These are phyloP conservation scores for Crocuta crocuta DNA, from an alignment of 2,113 vertebrate species.

Conservation along the genomic window DNA sequence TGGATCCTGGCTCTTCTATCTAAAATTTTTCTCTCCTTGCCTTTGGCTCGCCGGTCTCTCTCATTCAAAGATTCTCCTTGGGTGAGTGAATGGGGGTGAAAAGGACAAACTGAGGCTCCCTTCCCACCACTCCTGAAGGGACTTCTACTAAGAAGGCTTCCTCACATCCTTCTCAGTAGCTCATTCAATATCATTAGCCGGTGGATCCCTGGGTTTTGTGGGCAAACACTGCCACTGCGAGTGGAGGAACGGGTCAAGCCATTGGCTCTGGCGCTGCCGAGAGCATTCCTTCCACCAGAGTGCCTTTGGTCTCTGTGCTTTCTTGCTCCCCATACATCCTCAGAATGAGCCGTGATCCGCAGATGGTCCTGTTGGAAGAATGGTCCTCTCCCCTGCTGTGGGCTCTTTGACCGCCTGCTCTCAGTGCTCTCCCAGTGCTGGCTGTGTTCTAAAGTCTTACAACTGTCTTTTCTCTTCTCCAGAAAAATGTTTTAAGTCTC, in stretches of 20 bases:
- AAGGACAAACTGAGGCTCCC: neutral
- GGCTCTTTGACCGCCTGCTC: neutral
- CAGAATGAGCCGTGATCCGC: neutral
- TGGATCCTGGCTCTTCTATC: neutral
- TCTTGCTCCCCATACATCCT: neutral
- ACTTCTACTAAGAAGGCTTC: neutral
- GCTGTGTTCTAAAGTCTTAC: neutral
- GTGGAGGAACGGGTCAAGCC: neutral
- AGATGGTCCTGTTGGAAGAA: neutral
- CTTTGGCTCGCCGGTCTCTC: neutral
- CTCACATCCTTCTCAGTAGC: neutral
- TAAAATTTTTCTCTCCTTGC: neutral
- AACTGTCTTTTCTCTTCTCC: neutral
- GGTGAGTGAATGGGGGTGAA: neutral
- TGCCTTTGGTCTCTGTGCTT: neutral
- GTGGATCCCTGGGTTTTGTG: too few species aligned
- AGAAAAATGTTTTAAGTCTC: neutral
- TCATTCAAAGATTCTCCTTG: neutral
- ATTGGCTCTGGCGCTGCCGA: neutral
- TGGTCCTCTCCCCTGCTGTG: rapidly evolving
- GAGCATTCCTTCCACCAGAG: neutral
- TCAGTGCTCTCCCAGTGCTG: too few species aligned
- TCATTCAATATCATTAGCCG: neutral
- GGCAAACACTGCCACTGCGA: neutral
- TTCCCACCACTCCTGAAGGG: neutral